Conservation (phyloP, 2,888 invertebrate species). For the Drosophila diplacantha region DNA sequence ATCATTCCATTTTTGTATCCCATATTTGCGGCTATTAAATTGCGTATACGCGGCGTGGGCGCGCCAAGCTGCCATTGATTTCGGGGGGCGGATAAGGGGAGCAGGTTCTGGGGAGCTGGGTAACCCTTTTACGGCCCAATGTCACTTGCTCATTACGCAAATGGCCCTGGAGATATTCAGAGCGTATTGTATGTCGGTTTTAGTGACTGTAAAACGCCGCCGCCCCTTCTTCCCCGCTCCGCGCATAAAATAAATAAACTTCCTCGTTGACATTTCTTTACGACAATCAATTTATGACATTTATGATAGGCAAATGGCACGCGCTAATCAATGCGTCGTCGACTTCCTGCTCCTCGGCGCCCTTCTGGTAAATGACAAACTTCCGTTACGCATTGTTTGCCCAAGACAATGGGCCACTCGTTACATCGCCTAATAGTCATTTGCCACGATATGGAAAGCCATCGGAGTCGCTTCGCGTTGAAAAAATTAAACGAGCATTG, state of each 20-base stretch:
- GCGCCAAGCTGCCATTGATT: slow-evolving; percentile 40
- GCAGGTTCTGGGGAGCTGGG: neutral
- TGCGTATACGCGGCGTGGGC: slow-evolving; percentile 54
- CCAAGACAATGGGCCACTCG: slow-evolving; percentile 34
- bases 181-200: slow-evolving; percentile 36
- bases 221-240: slow-evolving; percentile 23
- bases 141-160: slow-evolving; percentile 39
- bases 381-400: slow-evolving; percentile 62
- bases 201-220: slow-evolving; percentile 56
- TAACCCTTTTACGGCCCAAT: slow-evolving; percentile 31
- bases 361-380: slow-evolving; percentile 46
- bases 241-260: slow-evolving; percentile 35
- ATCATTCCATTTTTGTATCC: slow-evolving; percentile 45
- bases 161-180: slow-evolving; percentile 11
- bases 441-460: slow-evolving; percentile 69
- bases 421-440: slow-evolving; percentile 63
- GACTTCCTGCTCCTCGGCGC: slow-evolving; percentile 16
- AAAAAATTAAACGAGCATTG: slow-evolving; percentile 69
- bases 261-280: slow-evolving; percentile 44
- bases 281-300: slow-evolving; percentile 58
- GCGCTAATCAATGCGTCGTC: slow-evolving; percentile 61
- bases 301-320: slow-evolving; percentile 66
- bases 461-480: slow-evolving; percentile 66
- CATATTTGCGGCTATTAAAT: slow-evolving; percentile 56
- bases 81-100: slow-evolving; percentile 8